phyloP scores from a whole-genome alignment of 2,888 invertebrate genomes.

The Hydropsyche betteni region DNA sequence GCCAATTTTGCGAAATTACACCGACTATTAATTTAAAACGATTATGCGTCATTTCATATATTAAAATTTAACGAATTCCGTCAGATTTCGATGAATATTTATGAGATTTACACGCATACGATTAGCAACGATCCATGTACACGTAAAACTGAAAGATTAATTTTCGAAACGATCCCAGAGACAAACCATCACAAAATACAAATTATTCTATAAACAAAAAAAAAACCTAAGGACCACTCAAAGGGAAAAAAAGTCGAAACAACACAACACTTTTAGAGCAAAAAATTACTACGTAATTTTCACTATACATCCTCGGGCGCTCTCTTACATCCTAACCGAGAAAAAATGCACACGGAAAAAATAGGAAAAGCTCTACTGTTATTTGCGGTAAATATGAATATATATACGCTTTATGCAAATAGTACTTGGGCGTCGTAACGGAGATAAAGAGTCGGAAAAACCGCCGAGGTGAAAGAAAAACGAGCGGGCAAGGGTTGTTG shows the following conservation, averaged over 20 bases:
- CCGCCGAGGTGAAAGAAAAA: constrained; percentile 48
- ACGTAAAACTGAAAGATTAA: too few relatives aligned
- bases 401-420: constrained; percentile 46
- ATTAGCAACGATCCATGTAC: constrained; percentile 12
- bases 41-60: constrained; percentile 8
- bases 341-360: background rate
- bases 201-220: too few relatives aligned
- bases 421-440: constrained; percentile 39
- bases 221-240: too few relatives aligned
- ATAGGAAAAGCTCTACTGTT: constrained; percentile 24
- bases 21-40: too few relatives aligned
- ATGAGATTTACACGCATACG: constrained; percentile 11
- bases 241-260: background rate
- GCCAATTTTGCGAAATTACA: too few relatives aligned
- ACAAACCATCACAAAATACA: too few relatives aligned
- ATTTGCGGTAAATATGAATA: constrained; percentile 39
- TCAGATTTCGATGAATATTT: constrained; percentile 24
- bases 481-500: constrained; percentile 45
- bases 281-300: constrained; percentile 16
- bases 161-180: too few relatives aligned
- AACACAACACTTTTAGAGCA: background rate
- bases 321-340: too few relatives aligned
- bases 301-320: background rate
- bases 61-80: constrained; percentile 7
- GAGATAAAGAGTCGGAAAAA: constrained; percentile 46